A percentile compares a stretch with the other conserved stretches of the same genome.
Conservation (phyloP, 2,797 vertebrate genomes). For the Tamandua tetradactyla region DNA sequence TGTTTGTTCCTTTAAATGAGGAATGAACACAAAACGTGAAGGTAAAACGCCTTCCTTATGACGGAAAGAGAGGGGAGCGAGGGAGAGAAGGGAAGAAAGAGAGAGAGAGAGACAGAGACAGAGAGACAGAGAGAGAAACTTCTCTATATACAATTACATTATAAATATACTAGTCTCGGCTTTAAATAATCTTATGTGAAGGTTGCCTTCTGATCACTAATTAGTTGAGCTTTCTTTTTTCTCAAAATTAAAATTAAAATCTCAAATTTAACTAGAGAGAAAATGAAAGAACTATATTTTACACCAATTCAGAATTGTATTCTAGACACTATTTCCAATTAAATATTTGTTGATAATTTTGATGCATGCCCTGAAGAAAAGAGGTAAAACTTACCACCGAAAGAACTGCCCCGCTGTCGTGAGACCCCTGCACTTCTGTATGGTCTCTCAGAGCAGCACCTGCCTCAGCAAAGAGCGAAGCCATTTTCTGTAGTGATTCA, state of each 20-base stretch:
- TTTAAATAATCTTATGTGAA: constrained; percentile 35
- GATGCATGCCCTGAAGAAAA: constrained; percentile 11
- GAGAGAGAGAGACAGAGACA: background rate
- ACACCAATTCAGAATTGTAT: constrained; percentile 38
- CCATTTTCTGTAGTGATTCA: background rate
- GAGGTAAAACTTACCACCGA: constrained; percentile 14
- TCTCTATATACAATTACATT: background rate
- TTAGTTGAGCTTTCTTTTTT: constrained; percentile 17
- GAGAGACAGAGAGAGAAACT: background rate
- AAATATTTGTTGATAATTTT: constrained; percentile 55
- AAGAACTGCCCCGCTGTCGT: background rate
- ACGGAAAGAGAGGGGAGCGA: background rate
- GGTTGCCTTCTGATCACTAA: background rate
- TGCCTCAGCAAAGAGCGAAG: background rate
- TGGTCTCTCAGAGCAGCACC: background rate
- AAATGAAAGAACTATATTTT: constrained; percentile 34
- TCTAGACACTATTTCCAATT: constrained; percentile 27
- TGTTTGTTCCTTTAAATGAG: background rate
- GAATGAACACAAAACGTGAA: constrained; percentile 49
- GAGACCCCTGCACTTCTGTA: background rate
- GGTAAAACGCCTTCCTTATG: constrained; percentile 36
- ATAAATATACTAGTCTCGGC: background rate
- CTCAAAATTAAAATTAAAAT: constrained; percentile 34
- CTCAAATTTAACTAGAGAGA: background rate
- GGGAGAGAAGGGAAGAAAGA: too few species aligned